phyloP scores from a whole-genome alignment of 2,797 vertebrate species.

The Tokudaia muenninki region DNA sequence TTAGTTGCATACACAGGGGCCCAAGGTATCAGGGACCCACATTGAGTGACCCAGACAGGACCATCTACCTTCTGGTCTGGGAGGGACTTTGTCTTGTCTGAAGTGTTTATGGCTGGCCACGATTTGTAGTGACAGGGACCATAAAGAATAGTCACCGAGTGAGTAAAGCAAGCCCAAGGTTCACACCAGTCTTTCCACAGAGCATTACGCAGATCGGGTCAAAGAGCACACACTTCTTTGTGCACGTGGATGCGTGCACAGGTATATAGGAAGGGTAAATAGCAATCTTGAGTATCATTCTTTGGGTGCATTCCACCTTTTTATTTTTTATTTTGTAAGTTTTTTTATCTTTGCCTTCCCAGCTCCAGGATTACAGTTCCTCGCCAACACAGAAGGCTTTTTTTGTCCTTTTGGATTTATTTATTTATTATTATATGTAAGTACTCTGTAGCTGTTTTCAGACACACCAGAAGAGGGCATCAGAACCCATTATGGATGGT shows the following conservation, averaged over 20 bases:
- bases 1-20: neutral
- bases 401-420: too few relatives aligned
- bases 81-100: neutral
- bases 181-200: fast-evolving
- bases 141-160: neutral
- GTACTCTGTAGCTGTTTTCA: too few relatives aligned
- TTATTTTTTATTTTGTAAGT: neutral
- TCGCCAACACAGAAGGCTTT: neutral
- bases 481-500: too few relatives aligned
- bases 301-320: too few relatives aligned
- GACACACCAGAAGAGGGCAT: too few relatives aligned
- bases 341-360: neutral
- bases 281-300: too few relatives aligned
- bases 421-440: too few relatives aligned
- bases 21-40: neutral
- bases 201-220: fast-evolving
- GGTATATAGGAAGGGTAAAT: neutral
- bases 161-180: neutral
- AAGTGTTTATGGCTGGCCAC: slow-evolving; percentile 29
- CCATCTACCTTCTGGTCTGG: neutral
- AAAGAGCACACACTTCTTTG: neutral
- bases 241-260: neutral
- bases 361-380: neutral
- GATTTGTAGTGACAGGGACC: neutral
- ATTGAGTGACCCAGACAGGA: neutral